Evolutionary conservation across 2,888 invertebrate species (phyloP).

Genomic region (Falcaria lacertinaria): DNA sequence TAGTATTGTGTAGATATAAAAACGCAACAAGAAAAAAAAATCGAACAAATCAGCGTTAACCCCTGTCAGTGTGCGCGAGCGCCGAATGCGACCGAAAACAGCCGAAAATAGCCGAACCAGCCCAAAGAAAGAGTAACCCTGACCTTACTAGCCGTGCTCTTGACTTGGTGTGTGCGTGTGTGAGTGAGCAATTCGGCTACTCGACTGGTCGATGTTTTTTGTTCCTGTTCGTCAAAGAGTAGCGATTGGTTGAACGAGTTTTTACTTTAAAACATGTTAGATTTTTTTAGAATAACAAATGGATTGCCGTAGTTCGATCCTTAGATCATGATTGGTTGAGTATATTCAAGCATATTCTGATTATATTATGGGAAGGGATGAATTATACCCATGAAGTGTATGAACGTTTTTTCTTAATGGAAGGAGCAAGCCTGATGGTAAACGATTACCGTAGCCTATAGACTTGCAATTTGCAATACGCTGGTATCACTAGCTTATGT

Average conservation of each 20-base stretch:
- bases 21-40: conserved; percentile 19
- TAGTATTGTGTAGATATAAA: conserved; percentile 19
- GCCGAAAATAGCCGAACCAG: conserved; percentile 44
- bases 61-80: conserved; percentile 46
- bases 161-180: conserved; percentile 43
- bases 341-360: no score
- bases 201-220: conserved; percentile 37
- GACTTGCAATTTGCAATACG: no score
- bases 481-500: no score
- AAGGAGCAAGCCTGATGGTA: no score
- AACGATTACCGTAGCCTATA: no score
- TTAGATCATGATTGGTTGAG: no score
- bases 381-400: no score
- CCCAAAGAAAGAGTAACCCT: conserved; percentile 54
- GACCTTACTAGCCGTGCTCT: conserved; percentile 65
- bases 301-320: no score
- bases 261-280: no score
- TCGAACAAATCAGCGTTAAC: conserved; percentile 38
- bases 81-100: conserved; percentile 50
- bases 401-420: no score
- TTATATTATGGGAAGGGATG: no score
- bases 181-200: conserved; percentile 66
- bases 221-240: conserved; percentile 41
- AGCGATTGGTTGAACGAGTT: conserved; percentile 12
- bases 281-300: no score